Conservation (phyloP, 1,140 invertebrate genomes). For the Lordiphosa stackelbergi region DNA sequence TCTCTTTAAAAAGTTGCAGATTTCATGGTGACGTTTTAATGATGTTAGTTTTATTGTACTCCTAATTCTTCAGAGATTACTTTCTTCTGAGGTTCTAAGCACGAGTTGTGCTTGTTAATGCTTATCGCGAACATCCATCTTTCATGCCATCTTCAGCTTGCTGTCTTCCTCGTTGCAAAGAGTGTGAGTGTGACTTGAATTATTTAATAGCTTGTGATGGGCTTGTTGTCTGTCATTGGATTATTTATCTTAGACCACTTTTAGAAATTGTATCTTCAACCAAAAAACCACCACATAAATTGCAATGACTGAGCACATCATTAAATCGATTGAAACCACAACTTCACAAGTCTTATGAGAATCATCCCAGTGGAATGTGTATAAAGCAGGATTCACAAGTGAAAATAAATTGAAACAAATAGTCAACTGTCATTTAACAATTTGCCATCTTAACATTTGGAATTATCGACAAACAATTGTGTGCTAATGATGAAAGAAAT, state of each 20-base stretch:
- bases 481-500: conserved; percentile 55
- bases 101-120: too few relatives aligned
- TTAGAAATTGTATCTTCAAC: conserved; percentile 7
- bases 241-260: conserved; percentile 1
- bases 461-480: conserved; percentile 50
- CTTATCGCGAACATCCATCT: too few relatives aligned
- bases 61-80: too few relatives aligned
- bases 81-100: too few relatives aligned
- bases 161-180: too few relatives aligned
- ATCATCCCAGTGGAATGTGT: conserved; percentile 50
- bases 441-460: conserved; percentile 43
- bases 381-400: conserved; percentile 34
- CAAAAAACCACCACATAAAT: conserved; percentile 41
- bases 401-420: conserved; percentile 48
- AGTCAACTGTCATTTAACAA: conserved; percentile 19
- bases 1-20: too few relatives aligned
- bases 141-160: too few relatives aligned
- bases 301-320: conserved; percentile 10
- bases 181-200: too few relatives aligned
- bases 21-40: too few relatives aligned
- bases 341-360: neutral
- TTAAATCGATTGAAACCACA: conserved; percentile 2
- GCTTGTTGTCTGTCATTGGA: too few relatives aligned
- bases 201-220: too few relatives aligned
- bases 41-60: too few relatives aligned